Evolutionary conservation across 1,140 invertebrate species (phyloP), one percentile per base, ranked within the genome.

Genomic region (Drosophila sproati): DNA sequence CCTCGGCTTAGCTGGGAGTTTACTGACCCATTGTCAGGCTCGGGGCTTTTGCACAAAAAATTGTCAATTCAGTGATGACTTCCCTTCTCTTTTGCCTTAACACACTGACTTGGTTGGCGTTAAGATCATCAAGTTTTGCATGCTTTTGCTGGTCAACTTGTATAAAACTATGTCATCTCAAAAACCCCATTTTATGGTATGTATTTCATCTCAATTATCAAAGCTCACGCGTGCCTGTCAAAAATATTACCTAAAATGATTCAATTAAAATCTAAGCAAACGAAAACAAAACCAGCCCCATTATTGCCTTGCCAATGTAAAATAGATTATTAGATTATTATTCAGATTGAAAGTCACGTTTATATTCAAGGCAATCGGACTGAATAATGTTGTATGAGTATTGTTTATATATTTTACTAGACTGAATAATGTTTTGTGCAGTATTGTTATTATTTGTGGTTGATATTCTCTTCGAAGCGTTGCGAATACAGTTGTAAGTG

Each of bases 301-400:
- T 20, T 63, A 10, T 43, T 35, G 62, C 12, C 28, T 39, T 29
- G 20, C 20, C 20, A 20, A 20, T 20, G 20, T 20, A 20, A 20
- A 20, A 20, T 29, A 51, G 1, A 34, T 5, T n/a, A 12, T n/a
- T 34, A 34, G 5, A 6, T 4, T 2, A 20, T 12, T 12, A 55
- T 29, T 57, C 28, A 4, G 31, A 4, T 8, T 8, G 6, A 35
- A 47, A 47, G 34, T 67, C 64, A 59, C 64, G 64, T 67, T 57
- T 59, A 2, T 4, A 20, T 6, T 29, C 54, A 67, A 57, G 63
- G 20, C 43, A 54, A 43, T 45, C 4, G n/a, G 0, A 29, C 4
- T 4, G 10, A 47, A 34, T 20, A 20, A 1, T 20, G 20, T 20
- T 20, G 20, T 20, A 20, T 20, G 0, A 20, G 20, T 20, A 20